Conservation (phyloP, 2,888 invertebrate species). For the Noctua comes region DNA sequence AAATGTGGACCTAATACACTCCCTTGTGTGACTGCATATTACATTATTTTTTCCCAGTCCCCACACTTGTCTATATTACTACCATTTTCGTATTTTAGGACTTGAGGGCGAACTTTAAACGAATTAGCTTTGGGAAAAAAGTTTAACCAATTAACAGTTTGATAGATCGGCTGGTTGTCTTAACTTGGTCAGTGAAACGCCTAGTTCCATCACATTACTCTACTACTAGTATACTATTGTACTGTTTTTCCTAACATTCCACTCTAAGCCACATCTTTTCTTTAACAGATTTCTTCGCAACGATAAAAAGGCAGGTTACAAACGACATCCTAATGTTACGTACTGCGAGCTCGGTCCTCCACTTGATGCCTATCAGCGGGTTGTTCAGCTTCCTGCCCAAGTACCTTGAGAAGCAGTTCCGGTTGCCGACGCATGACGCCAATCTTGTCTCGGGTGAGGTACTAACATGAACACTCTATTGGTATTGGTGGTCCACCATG, state of each 20-base stretch:
- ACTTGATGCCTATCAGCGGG: constrained; percentile 97
- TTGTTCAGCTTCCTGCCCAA: constrained; percentile 98
- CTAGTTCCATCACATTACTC: not conserved
- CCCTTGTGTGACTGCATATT: constrained; percentile 3
- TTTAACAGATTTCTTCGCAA: constrained; percentile 85
- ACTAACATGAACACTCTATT: constrained; percentile 72
- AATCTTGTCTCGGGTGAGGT: constrained; percentile 96
- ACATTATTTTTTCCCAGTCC: not conserved
- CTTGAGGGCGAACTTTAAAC: not conserved
- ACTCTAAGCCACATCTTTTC: not conserved
- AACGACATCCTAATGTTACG: constrained; percentile 98
- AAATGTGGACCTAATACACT: not conserved
- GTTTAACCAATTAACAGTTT: not conserved
- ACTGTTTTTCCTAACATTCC: not conserved
- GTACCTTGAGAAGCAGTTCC: constrained; percentile 97
- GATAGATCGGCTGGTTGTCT: not conserved
- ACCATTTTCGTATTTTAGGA: not conserved
- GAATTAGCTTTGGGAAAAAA: not conserved
- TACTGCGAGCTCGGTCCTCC: constrained; percentile 97
- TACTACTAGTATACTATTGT: not conserved
- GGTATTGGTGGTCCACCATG: constrained; percentile 49
- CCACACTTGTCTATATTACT: not conserved
- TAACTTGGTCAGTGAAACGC: not conserved
- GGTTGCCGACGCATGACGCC: constrained; percentile 96
- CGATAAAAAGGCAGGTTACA: constrained; percentile 93